Conservation (phyloP, 1,140 invertebrate species). For the Drosophila subobscura region DNA sequence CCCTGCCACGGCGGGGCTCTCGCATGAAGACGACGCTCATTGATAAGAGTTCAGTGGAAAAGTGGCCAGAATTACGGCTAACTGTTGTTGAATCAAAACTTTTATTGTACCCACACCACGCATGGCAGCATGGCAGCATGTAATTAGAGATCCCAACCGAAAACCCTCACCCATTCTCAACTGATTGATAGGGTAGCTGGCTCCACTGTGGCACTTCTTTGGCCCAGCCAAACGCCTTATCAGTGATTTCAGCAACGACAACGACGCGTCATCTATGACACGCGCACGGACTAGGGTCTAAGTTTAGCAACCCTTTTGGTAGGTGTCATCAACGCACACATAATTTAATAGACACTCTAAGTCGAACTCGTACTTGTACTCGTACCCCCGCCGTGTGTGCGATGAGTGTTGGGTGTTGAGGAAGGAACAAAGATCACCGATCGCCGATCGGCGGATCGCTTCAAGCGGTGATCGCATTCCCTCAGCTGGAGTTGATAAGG, state of each 20-base stretch:
- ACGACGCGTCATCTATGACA: constrained; percentile 22
- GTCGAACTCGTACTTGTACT: too few relatives aligned
- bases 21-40: constrained; percentile 24
- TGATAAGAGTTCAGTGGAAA: constrained; percentile 54
- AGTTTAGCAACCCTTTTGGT: not conserved
- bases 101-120: constrained; percentile 4
- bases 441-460: not conserved
- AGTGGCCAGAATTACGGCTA: constrained; percentile 40
- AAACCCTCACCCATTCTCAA: not conserved
- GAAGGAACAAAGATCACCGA: not conserved
- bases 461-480: constrained; percentile 1
- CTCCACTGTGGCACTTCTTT: too few relatives aligned
- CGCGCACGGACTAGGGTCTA: not conserved
- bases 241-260: not conserved
- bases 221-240: constrained; percentile 28
- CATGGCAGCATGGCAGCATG: not conserved
- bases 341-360: too few relatives aligned
- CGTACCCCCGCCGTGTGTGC: too few relatives aligned
- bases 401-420: too few relatives aligned
- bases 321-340: not conserved
- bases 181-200: too few relatives aligned
- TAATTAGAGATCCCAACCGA: constrained; percentile 7
- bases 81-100: constrained; percentile 46
- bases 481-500: not conserved
- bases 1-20: too few relatives aligned